phyloP scores from a whole-genome alignment of 2,888 invertebrate species.

The Temnothorax rugatulus region DNA sequence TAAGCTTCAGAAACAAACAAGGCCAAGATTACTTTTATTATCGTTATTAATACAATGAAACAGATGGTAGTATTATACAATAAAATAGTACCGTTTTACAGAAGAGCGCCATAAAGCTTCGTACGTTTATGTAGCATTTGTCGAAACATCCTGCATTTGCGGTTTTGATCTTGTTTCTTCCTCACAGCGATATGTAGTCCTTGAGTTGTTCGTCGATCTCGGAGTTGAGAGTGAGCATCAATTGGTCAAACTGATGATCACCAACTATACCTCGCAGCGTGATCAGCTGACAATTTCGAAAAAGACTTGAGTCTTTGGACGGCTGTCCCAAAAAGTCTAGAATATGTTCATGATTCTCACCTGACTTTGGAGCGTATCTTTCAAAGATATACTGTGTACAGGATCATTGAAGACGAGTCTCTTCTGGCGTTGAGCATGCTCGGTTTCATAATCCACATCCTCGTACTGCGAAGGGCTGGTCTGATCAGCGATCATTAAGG shows the following conservation, averaged over 20 bases:
- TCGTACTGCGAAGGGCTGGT: slow-evolving; percentile 86
- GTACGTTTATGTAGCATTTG: slow-evolving; percentile 74
- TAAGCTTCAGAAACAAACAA: slow-evolving; percentile 34
- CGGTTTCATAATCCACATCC: slow-evolving; percentile 89
- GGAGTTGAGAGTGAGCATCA: slow-evolving; percentile 91
- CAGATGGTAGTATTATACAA: slow-evolving; percentile 82
- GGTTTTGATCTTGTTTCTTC: slow-evolving; percentile 56
- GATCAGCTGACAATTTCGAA: slow-evolving; percentile 88
- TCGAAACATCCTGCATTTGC: slow-evolving; percentile 61
- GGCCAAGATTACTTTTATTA: slow-evolving; percentile 77
- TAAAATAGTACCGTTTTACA: slow-evolving; percentile 84
- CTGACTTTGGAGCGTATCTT: slow-evolving; percentile 91
- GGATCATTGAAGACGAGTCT: slow-evolving; percentile 92
- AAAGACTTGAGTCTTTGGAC: not conserved
- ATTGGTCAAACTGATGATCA: slow-evolving; percentile 91
- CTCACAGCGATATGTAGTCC: slow-evolving; percentile 88
- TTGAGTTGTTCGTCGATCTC: slow-evolving; percentile 91
- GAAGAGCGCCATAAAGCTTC: slow-evolving; percentile 78
- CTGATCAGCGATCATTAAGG: slow-evolving; percentile 85
- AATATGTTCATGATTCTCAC: slow-evolving; percentile 84
- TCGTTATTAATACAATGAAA: slow-evolving; percentile 84
- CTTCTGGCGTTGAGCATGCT: slow-evolving; percentile 92
- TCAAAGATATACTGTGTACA: slow-evolving; percentile 92
- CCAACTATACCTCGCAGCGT: slow-evolving; percentile 92
- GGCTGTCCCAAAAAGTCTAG: not conserved